phyloP scores from a whole-genome alignment of 2,888 invertebrate species.

The Arrhopalites spinosus region DNA sequence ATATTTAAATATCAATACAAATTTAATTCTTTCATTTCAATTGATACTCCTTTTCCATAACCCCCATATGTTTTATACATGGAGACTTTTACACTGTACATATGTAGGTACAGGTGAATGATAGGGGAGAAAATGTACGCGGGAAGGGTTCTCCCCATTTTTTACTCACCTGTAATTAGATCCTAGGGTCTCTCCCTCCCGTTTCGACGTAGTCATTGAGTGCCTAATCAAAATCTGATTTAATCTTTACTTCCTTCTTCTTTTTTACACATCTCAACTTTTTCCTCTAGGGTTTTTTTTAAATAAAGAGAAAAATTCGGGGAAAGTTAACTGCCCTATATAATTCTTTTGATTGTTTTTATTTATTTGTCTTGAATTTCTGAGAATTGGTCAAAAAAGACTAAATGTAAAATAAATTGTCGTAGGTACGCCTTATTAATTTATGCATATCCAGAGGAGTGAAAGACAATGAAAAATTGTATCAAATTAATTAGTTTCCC shows the following conservation, averaged over 20 bases:
- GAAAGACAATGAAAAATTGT: no score
- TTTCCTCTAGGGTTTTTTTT: background rate
- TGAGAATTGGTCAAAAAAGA: no score
- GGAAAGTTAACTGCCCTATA: no score
- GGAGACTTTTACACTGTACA: background rate
- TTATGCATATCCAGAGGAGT: no score
- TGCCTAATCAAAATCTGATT: constrained; percentile 2
- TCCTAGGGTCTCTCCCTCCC: background rate
- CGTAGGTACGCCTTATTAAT: no score
- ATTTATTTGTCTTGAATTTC: no score
- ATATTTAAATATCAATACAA: background rate
- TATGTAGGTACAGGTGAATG: background rate
- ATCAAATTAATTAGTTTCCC: no score
- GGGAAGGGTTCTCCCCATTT: background rate
- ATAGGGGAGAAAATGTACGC: background rate
- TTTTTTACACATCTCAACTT: background rate
- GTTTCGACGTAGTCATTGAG: background rate
- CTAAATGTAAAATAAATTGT: no score
- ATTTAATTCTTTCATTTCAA: no score
- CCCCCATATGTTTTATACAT: background rate
- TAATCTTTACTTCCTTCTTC: constrained; percentile 13
- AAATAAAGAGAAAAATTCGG: background rate
- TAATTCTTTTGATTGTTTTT: no score
- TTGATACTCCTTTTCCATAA: background rate
- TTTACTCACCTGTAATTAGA: constrained; percentile 28